phyloP scores from a whole-genome alignment of 2,797 vertebrate genomes.

The Chrosomus eos region DNA sequence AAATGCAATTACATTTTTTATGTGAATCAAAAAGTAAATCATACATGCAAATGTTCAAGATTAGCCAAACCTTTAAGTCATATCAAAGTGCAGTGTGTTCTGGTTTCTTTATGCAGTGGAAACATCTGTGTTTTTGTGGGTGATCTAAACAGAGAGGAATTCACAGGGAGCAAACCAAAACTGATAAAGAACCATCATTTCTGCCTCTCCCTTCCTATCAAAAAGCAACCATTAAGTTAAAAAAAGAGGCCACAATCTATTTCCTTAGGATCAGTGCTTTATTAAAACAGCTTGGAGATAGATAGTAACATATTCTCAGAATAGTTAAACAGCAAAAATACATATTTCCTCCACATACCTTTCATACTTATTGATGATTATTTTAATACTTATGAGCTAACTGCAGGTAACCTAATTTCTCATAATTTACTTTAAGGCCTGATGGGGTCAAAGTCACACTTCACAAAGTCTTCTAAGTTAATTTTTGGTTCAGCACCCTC shows the following conservation, averaged over 20 bases:
- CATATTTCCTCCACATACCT: neutral
- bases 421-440: neutral
- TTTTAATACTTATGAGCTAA: neutral
- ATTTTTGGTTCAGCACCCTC: constrained; percentile 32
- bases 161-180: neutral
- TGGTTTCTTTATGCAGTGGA: neutral
- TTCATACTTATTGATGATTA: neutral
- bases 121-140: neutral
- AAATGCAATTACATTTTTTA: neutral
- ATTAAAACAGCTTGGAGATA: neutral
- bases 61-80: neutral
- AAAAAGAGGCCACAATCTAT: neutral
- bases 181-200: neutral
- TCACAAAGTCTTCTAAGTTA: constrained; percentile 33
- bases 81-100: neutral
- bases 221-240: neutral
- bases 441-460: constrained; percentile 29
- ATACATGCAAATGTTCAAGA: neutral
- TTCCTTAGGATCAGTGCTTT: neutral
- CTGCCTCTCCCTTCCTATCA: neutral
- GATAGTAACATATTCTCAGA: neutral
- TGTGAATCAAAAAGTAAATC: neutral
- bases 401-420: neutral
- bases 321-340: neutral
- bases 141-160: neutral